Evolutionary conservation across 1,140 invertebrate genomes (phyloP).

Genomic region (Hesperophylax magnus): DNA sequence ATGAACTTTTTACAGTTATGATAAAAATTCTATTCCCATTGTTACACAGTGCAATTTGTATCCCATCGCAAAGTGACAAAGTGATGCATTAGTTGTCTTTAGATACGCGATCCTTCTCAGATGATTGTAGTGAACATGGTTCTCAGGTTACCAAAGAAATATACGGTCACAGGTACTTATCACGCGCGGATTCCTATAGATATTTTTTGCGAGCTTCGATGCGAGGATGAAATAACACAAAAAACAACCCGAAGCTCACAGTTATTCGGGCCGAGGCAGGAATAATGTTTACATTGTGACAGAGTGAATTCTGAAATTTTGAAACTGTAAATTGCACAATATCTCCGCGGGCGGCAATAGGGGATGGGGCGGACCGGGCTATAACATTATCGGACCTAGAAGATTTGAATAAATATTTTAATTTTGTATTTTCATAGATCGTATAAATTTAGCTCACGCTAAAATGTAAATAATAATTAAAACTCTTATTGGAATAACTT

Average conservation of each 20-base stretch:
- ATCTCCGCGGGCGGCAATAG: conserved; percentile 32
- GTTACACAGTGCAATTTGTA: not conserved
- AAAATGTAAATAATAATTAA: no score
- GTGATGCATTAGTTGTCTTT: conserved; percentile 10
- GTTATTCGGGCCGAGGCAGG: conserved; percentile 42
- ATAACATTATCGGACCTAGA: no score
- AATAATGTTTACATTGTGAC: conserved; percentile 57
- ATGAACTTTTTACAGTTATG: no score
- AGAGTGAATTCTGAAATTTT: conserved; percentile 51
- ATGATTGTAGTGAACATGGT: not conserved
- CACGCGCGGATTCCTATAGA: conserved; percentile 54
- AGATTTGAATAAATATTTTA: no score
- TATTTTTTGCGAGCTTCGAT: conserved; percentile 53
- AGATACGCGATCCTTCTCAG: conserved; percentile 19
- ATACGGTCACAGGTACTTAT: conserved; percentile 53
- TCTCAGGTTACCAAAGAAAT: conserved; percentile 51
- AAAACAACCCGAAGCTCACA: conserved; percentile 51
- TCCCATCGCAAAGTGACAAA: not conserved
- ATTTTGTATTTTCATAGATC: no score
- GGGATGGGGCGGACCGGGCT: conserved; percentile 28
- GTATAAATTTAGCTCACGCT: no score
- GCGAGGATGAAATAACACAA: conserved; percentile 43
- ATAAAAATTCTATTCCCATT: no score
- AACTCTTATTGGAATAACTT: no score
- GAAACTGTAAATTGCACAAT: conserved; percentile 58